phyloP scores from a whole-genome alignment of 2,888 invertebrate species.

The Cataglyphis cursor region DNA sequence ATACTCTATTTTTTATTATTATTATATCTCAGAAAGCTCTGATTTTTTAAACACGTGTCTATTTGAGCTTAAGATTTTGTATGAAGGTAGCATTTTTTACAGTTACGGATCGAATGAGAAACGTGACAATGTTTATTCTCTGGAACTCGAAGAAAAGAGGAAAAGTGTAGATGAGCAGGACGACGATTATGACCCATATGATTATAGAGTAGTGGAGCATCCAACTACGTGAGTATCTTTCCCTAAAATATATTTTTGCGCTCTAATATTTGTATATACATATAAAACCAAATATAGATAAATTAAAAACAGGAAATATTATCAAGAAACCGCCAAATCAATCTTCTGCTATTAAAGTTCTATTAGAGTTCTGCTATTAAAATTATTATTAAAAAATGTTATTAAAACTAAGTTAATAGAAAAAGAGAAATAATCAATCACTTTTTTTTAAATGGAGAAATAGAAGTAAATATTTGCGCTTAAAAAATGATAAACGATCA shows the following conservation, averaged over 20 bases:
- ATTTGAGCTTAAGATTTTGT: not conserved
- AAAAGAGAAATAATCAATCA: not conserved
- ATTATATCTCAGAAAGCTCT: not conserved
- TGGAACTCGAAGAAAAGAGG: conserved; percentile 88
- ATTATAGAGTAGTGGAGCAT: conserved; percentile 90
- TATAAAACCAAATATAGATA: not conserved
- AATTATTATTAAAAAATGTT: not conserved
- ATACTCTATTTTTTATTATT: not conserved
- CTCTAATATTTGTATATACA: not conserved
- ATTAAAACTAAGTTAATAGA: not conserved
- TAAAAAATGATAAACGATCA: not conserved
- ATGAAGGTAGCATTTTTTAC: conserved; percentile 4
- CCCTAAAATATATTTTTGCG: not conserved
- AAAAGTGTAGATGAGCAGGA: conserved; percentile 66
- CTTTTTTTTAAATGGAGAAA: not conserved
- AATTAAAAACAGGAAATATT: not conserved
- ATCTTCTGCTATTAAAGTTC: not conserved
- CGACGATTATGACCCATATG: conserved; percentile 90
- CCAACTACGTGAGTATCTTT: conserved; percentile 91
- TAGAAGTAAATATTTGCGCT: not conserved
- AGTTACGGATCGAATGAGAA: conserved; percentile 77
- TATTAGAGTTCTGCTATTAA: not conserved
- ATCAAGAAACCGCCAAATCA: not conserved
- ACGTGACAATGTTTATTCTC: conserved; percentile 79
- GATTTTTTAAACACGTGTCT: not conserved